Evolutionary conservation across 2,888 invertebrate species (phyloP).

Genomic region (Melanostoma mellinum): DNA sequence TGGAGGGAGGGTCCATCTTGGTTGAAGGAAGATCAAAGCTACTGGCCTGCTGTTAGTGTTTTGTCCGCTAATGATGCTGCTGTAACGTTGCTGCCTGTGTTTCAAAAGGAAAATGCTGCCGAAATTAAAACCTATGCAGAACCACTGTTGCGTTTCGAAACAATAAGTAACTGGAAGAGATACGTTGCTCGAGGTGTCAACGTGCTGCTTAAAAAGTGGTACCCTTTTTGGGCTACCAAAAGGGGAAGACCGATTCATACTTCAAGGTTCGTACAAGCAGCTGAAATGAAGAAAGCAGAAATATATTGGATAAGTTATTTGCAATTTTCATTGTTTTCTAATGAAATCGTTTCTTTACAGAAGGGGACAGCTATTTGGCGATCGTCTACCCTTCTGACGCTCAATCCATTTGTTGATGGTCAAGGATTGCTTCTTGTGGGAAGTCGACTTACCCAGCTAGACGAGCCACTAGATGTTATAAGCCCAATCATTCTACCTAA

Average conservation of each 20-base stretch:
- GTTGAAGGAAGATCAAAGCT: slow-evolving; percentile 3
- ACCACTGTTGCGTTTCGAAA: not conserved
- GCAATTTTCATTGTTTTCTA: not conserved
- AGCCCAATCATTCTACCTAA: slow-evolving; percentile 1
- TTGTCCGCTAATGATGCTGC: not conserved
- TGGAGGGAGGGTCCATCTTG: slow-evolving; percentile 13
- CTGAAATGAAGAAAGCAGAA: slow-evolving; percentile 20
- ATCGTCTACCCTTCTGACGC: not conserved
- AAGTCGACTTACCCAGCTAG: not conserved
- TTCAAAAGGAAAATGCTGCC: slow-evolving; percentile 12
- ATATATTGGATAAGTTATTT: slow-evolving; percentile 23
- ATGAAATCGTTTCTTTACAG: slow-evolving; percentile 8
- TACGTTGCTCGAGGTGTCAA: too few relatives aligned
- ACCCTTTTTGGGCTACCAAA: not conserved
- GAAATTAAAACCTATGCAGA: not conserved
- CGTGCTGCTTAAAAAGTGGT: slow-evolving; percentile 2
- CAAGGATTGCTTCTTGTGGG: not conserved
- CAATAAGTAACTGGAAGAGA: not conserved
- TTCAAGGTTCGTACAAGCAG: slow-evolving; percentile 9
- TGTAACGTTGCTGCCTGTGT: slow-evolving; percentile 1
- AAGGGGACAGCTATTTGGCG: slow-evolving; percentile 1
- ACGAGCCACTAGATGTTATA: slow-evolving; percentile 7
- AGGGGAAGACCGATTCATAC: slow-evolving; percentile 3
- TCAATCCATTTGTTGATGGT: not conserved
- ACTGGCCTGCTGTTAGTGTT: not conserved